Evolutionary conservation across 2,797 vertebrate genomes (phyloP), one percentile per base, ranked within the genome.

Genomic region (Cyclura pinguis): DNA sequence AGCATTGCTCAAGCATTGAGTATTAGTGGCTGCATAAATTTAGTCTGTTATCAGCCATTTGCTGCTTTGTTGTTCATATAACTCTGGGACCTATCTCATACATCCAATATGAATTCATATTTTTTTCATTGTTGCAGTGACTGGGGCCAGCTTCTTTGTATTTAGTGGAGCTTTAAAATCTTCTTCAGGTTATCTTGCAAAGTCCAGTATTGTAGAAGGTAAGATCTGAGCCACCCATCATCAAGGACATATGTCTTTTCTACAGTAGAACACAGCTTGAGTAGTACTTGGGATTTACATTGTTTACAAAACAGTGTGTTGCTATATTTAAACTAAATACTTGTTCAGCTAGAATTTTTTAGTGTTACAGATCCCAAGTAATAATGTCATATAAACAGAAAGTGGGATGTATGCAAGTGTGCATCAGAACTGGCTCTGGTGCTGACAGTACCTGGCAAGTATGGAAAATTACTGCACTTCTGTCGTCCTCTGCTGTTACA

Each of bases 171-270:
- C 99, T 95, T 96, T 99, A 96, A 99, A 99, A 96, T 97, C 98
- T 77, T 99, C 99, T 74, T 99, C 98, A 0, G 99, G 99, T 90
- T 99, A 97, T 96, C 97, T 99, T 92, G 99, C 99, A 93, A 99
- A 99, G 96, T 99, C 99, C 96, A 99, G 99, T 97, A 99, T 99
- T 59, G 99, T 99, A 55, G 99, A 99, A 99, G 99, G 99, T 99
- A 98, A 98, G 97, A 93, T 91, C 83, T 85, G 82, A 94, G 42
- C 88, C 88, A 77, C 1, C 20, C 24, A 74, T 72, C 50, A 69
- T 47, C 14, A 85, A 84, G 57, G 73, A 14, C 42, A 9, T 89
- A 73, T 82, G 55, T 90, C 83, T 81, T 57, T 50, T 4, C 59
- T 92, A 82, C 35, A 55, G 80, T 77, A 87, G 76, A 85, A 82